These are phyloP conservation scores for Brachylomia viminalis DNA, from an alignment of 2,888 invertebrate species.

Conservation along the genomic window DNA sequence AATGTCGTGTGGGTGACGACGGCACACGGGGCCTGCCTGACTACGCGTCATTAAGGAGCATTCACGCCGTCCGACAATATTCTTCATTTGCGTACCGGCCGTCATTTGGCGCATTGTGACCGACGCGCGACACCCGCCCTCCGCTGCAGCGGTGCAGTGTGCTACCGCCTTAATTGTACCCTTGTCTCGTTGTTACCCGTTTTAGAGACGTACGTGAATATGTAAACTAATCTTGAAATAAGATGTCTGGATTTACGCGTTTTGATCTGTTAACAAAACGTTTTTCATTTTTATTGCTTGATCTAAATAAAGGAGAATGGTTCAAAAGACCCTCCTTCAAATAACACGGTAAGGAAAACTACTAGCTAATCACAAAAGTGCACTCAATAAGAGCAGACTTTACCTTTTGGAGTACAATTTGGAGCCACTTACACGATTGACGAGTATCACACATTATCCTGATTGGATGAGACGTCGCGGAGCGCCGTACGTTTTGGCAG, in stretches of 20 bases:
- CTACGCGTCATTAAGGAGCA: constrained; percentile 87
- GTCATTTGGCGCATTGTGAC: constrained; percentile 89
- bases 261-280: constrained; percentile 40
- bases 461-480: constrained; percentile 61
- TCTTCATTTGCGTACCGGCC: constrained; percentile 88
- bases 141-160: constrained; percentile 83
- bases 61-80: constrained; percentile 90
- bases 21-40: constrained; percentile 78
- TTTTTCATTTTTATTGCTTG: constrained; percentile 11
- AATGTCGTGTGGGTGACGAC: constrained; percentile 81
- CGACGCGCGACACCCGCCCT: constrained; percentile 77
- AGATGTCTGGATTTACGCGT: constrained; percentile 59
- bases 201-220: too few species aligned
- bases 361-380: constrained; percentile 61
- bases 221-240: constrained; percentile 68
- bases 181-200: constrained; percentile 83
- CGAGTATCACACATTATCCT: constrained; percentile 66
- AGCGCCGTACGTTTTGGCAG: constrained; percentile 55
- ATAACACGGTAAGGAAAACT: constrained; percentile 10
- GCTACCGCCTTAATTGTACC: constrained; percentile 87
- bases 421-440: constrained; percentile 60
- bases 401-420: constrained; percentile 58
- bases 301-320: not conserved
- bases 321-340: constrained; percentile 1
- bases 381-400: constrained; percentile 52